A percentile compares a stretch with the other conserved stretches of the same genome.
These are phyloP conservation scores for Hippoglossus hippoglossus DNA, from an alignment of 2,797 vertebrate species.

Conservation along the genomic window DNA sequence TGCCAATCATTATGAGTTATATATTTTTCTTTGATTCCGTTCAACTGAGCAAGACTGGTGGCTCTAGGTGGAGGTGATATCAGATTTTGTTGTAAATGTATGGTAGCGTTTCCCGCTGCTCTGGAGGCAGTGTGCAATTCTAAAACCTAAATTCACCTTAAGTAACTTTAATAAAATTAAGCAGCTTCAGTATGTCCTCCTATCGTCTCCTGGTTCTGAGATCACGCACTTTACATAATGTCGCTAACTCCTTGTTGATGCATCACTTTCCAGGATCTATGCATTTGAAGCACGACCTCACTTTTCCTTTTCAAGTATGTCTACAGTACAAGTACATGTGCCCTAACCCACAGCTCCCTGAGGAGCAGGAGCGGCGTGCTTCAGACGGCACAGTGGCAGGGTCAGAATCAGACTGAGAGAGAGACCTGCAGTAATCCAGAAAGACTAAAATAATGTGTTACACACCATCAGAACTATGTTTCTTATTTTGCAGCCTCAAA, in stretches of 20 bases:
- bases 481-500: conserved; percentile 66
- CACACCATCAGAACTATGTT: conserved; percentile 51
- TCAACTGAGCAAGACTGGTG: not conserved
- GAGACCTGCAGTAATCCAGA: conserved; percentile 48
- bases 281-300: conserved; percentile 15
- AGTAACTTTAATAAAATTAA: not conserved
- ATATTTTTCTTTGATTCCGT: conserved; percentile 22
- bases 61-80: not conserved
- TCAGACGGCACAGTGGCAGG: conserved; percentile 38
- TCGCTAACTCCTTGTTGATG: not conserved
- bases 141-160: not conserved
- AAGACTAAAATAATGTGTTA: conserved; percentile 71
- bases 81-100: conserved; percentile 5
- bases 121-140: not conserved
- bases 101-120: not conserved
- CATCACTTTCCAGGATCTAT: not conserved
- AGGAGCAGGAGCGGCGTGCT: conserved; percentile 20
- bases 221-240: not conserved
- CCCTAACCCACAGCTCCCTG: conserved; percentile 4
- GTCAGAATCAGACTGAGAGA: conserved; percentile 40
- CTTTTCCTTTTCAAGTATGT: conserved; percentile 5
- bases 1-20: conserved; percentile 16
- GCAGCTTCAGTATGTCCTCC: not conserved
- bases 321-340: not conserved
- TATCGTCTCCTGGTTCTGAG: not conserved